phyloP scores from a whole-genome alignment of 2,888 invertebrate genomes.

The Neocrepidodera transversa region DNA sequence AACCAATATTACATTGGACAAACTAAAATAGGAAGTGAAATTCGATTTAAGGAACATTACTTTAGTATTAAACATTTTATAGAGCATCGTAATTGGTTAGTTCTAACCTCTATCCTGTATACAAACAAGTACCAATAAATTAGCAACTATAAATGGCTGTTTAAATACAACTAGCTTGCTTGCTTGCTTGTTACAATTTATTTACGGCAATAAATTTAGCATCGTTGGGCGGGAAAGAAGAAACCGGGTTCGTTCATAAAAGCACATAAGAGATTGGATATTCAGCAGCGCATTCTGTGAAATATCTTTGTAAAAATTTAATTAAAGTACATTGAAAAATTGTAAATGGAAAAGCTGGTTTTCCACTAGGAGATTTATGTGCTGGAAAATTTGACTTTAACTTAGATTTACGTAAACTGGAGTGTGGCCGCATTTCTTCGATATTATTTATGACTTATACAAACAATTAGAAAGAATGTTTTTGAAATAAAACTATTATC shows the following conservation, averaged over 20 bases:
- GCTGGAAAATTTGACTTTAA: conserved; percentile 2
- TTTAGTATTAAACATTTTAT: too few species aligned
- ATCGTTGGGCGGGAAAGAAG: conserved; percentile 9
- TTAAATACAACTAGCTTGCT: conserved; percentile 33
- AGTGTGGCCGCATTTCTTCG: neutral
- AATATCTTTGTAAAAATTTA: conserved; percentile 27
- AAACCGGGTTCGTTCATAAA: conserved; percentile 20
- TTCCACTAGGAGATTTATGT: conserved; percentile 6
- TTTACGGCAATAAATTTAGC: conserved; percentile 15
- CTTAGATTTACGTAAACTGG: neutral
- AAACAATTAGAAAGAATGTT: too few species aligned
- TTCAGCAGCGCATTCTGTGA: conserved; percentile 14
- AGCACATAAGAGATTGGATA: conserved; percentile 21
- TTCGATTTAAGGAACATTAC: too few species aligned
- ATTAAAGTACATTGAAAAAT: conserved; percentile 27
- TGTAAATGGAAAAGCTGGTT: conserved; percentile 15
- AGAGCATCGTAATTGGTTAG: too few species aligned
- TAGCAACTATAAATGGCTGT: conserved; percentile 31
- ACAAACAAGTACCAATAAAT: conserved; percentile 28
- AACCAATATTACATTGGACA: too few species aligned
- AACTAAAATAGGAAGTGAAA: too few species aligned
- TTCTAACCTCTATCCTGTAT: too few species aligned
- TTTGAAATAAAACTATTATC: too few species aligned
- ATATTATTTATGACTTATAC: conserved; percentile 5
- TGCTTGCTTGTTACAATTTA: conserved; percentile 34